Evolutionary conservation across 2,113 vertebrate species (phyloP).

Genomic region (Rutilus rutilus): DNA sequence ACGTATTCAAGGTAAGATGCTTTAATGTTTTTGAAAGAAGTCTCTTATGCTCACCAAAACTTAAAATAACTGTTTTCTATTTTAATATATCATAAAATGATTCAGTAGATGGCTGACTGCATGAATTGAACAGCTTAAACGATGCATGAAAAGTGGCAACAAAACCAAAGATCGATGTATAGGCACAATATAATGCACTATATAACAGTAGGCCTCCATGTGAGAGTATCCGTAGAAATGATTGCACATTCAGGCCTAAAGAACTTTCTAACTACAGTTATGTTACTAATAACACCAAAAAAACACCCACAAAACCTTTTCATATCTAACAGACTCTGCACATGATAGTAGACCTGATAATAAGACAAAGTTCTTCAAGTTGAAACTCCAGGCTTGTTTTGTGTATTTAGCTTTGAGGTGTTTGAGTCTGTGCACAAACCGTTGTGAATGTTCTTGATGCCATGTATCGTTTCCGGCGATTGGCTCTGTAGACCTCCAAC

Average conservation of each 20-base stretch:
- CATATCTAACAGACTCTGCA: neutral
- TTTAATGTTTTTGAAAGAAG: no score
- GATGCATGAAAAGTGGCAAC: neutral
- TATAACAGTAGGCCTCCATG: neutral
- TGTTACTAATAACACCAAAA: neutral
- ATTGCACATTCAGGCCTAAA: neutral
- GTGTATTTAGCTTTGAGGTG: constrained; percentile 7
- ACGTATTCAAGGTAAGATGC: no score
- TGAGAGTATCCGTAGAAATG: neutral
- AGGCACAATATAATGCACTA: neutral
- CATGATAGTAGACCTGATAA: neutral
- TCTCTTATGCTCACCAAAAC: no score
- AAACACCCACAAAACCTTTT: no score
- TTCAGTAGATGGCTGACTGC: neutral
- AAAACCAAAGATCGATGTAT: neutral
- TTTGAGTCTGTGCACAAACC: constrained; percentile 1
- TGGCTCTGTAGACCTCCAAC: constrained; percentile 76
- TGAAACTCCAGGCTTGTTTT: constrained; percentile 13
- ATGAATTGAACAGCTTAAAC: neutral
- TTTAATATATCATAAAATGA: no score
- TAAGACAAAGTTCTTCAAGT: constrained; percentile 11
- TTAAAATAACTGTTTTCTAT: no score
- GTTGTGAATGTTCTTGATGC: constrained; percentile 62
- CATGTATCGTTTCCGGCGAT: constrained; percentile 81
- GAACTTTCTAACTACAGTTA: neutral